These are phyloP conservation scores for Geopemphigus sp. DNA, from an alignment of 1,140 invertebrate species.

Conservation along the genomic window DNA sequence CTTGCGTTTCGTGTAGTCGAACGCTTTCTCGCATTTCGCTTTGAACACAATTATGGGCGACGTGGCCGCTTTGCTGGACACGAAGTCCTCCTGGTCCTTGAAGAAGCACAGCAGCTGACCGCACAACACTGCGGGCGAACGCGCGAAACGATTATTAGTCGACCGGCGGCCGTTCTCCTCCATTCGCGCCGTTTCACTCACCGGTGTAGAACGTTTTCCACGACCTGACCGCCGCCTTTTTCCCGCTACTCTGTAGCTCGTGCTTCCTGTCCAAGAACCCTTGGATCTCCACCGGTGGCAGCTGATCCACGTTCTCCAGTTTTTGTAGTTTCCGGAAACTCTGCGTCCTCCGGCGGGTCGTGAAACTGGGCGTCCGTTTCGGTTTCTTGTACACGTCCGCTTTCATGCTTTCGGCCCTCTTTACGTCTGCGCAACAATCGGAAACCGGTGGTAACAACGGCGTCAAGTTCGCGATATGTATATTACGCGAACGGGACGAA, in stretches of 20 bases:
- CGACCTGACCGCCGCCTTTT: conserved; percentile 87
- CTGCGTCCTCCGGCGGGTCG: conserved; percentile 81
- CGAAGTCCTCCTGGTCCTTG: conserved; percentile 90
- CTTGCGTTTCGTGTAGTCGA: conserved; percentile 93
- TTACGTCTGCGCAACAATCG: conserved; percentile 66
- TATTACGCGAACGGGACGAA: background rate
- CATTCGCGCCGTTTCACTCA: conserved; percentile 52
- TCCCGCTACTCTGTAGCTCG: conserved; percentile 87
- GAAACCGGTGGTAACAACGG: no score
- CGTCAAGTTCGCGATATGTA: background rate
- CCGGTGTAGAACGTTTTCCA: conserved; percentile 93
- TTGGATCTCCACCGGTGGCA: conserved; percentile 89
- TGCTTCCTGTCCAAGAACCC: conserved; percentile 92
- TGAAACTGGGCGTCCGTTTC: conserved; percentile 92
- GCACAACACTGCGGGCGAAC: conserved; percentile 71
- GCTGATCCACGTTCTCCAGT: conserved; percentile 67
- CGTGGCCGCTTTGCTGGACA: conserved; percentile 79
- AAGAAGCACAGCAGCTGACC: conserved; percentile 98
- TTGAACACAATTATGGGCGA: conserved; percentile 88
- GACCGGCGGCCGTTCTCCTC: no score
- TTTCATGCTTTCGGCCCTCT: conserved; percentile 86
- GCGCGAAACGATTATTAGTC: no score
- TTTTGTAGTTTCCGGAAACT: conserved; percentile 79
- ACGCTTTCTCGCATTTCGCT: conserved; percentile 77
- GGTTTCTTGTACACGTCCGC: conserved; percentile 69